Conservation (phyloP, 2,888 invertebrate genomes). For the Tuberolachnus salignus region DNA sequence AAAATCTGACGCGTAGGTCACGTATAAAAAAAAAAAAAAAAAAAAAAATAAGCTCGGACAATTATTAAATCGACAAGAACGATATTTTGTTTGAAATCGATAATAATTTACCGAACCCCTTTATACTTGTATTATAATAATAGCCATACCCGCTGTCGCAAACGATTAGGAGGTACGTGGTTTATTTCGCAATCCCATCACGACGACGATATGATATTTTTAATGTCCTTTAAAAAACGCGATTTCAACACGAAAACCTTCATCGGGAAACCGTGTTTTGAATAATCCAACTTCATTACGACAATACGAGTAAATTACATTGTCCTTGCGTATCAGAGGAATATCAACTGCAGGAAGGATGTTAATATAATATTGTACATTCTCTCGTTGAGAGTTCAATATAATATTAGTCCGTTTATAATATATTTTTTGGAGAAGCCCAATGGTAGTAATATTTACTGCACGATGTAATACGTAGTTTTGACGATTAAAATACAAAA, state of each 20-base stretch:
- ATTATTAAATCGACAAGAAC: no score
- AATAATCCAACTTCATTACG: constrained; percentile 22
- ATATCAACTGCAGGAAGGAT: not conserved
- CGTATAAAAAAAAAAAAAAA: no score
- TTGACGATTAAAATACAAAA: constrained; percentile 44
- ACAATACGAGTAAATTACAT: not conserved
- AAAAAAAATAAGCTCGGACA: no score
- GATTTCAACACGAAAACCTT: constrained; percentile 29
- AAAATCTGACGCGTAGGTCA: no score
- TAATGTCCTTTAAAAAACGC: constrained; percentile 1
- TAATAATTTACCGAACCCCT: no score
- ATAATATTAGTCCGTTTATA: not conserved
- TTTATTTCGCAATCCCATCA: not conserved
- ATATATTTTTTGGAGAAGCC: not conserved
- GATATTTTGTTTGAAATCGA: no score
- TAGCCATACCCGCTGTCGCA: no score
- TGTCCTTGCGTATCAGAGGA: constrained; percentile 8
- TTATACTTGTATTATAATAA: no score
- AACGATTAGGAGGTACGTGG: no score
- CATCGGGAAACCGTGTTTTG: constrained; percentile 3
- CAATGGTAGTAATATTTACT: not conserved
- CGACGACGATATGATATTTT: not conserved
- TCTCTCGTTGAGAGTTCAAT: constrained; percentile 27
- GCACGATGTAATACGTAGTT: not conserved
- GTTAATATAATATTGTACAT: not conserved